Base-by-base conservation (phyloP, 2,888 invertebrate genomes). In the Tachina grossa region DNA sequence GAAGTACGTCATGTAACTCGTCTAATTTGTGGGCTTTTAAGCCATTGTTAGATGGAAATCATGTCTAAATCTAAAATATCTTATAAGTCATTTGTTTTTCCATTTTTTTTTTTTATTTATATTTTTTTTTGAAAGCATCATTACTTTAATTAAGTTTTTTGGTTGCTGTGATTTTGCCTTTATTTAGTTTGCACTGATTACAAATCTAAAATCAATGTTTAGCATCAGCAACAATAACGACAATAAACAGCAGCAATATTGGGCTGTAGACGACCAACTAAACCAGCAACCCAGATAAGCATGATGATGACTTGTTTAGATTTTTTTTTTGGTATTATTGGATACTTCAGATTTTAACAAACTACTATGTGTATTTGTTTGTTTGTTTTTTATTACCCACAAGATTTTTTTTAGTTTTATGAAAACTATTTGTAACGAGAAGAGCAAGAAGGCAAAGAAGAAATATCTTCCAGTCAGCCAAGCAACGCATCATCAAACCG, bases 71-170 rank as follows among this genome's bases (percentile, higher is more conserved):
- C 55, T 31, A 13, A 65, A 65, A 31, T 39, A 22, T 63, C 72
- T 22, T 31, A 22, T 59, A 59, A 39, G 49, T n/a, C 10, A n/a
- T 22, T n/a, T 47, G 1, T 66, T 66, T 22, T 22, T 14, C 14
- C 5, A 13, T 1, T 47, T 51, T 41, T 19, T 4, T 11, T 49
- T 10, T 43, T 41, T 45, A 43, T 41, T 19, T n/a, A n/a, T n/a
- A n/a, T n/a, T 4, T 11, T 49, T 10, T 51, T 43, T 45, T 55
- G 13, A 8, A 41, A 63, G 16, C 72, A 59, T 66, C 80, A 74
- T 74, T 75, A 68, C 51, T 68, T 75, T 81, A 81, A 81, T 68
- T 68, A 81, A 61, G 43, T 45, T 55, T n/a, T 53, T 51, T 63
- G 41, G n/a, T 55, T 76, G 16, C 22, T 61, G 16, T 61, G 14